Evolutionary conservation across 2,797 vertebrate genomes (phyloP), one percentile per base, ranked within the genome.

Genomic region (Erpetoichthys calabaricus): DNA sequence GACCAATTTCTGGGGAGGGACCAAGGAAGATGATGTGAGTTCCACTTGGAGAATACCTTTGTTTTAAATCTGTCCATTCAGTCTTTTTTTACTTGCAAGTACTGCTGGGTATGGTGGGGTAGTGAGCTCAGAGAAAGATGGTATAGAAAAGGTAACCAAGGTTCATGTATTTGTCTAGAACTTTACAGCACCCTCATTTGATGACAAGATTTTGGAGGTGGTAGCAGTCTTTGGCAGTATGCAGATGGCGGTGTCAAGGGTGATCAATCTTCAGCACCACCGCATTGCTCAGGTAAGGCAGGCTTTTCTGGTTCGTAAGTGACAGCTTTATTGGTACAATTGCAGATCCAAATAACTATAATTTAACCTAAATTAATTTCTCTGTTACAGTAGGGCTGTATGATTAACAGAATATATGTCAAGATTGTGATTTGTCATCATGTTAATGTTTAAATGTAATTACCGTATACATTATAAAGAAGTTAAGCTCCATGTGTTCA

Each of bases 1-100:
- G 62, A 98, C 94, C 65, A 98, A 97, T 80, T 98, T 98, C 78
- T 97, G 94, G 95, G 95, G 95, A 0, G 95, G 95, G 54, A 98
- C 92, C 66, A 98, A 98, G 67, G 95, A 98, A 78, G 93, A 97
- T 42, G 92, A 98, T 4, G 94, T 97, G 72, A 68, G 86, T 84
- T 63, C 63, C 67, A n/a, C 42, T 45, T 45, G 45, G 43, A 46
- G 10, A 44, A 41, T 25, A 25, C 25, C 25, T 25, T 25, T 25
- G 25, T 25, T 51, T 9, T 4, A 9, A 9, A 51, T 25, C 50
- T 51, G 8, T 8, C 25, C 50, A 51, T 51, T 25, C 4, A 9
- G 9, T 9, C 25, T 25, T 9, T 51, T 51, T 9, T 51, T 25
- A 51, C 50, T 25, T 25, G 9, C 9, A 9, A 25, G 25, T 51